Base-by-base conservation (phyloP, 1,140 invertebrate genomes). In the Steinernema khuongi region DNA sequence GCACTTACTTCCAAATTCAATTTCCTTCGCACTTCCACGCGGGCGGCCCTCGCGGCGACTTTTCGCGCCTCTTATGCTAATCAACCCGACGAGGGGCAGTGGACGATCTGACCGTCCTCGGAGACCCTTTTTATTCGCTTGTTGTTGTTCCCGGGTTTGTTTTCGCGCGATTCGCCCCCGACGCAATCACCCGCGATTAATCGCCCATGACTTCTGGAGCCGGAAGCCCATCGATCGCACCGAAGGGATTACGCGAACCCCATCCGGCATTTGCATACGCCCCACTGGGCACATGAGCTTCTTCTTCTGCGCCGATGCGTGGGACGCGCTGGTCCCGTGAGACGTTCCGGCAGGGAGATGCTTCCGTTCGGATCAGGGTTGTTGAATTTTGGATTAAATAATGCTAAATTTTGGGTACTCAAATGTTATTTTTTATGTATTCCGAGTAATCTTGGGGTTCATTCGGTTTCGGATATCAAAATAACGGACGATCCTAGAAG, bases 221-320 rank as follows among this genome's bases (percentile, higher is more conserved):
- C 14, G 26, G 11, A n/a, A 14, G 50, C 50, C 7, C 50, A 4
- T 7, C 50, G 36, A n/a, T 26, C 4, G 50, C 14, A 60, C 50
- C 50, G 50, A 60, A 2, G 14, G 36, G 36, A 41, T 22, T 22
- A n/a, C 11, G 7, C 19, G 7, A 14, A 14, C 11, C 26, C 22
- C 50, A 60, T n/a, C 26, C 50, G 7, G 14, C 14, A 60, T 60
- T 60, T 60, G 50, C 50, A 60, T 60, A 60, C 19, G 50, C 50
- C 50, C 50, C 14, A 60, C 11, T 60, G 50, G 26, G 50, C 50
- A 60, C 50, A 60, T 60, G 50, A 60, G 50, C 50, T 60, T 60
- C 50, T 60, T 11, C 50, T 11, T 60, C 4, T 7, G 4, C 50
- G 11, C 2, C 14, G 7, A 4, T 7, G 11, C 7, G 26, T 60